phyloP scores from a whole-genome alignment of 2,888 invertebrate species.

The Formica aserva region DNA sequence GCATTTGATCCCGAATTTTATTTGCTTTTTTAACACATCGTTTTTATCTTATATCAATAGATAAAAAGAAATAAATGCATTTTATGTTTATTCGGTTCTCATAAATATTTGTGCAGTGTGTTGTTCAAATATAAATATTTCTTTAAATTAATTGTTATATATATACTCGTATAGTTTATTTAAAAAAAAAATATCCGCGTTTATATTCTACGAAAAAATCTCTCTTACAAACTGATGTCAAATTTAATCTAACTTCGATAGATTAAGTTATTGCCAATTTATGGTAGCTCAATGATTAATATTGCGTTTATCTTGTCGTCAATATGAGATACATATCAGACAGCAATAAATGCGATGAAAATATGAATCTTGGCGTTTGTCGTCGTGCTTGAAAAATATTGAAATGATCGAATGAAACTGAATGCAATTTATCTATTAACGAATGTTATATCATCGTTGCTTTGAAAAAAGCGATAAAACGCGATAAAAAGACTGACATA shows the following conservation, averaged over 20 bases:
- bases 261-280: neutral
- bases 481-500: neutral
- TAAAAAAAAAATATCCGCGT: neutral
- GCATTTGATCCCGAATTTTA: neutral
- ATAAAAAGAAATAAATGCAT: neutral
- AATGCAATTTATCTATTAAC: conserved; percentile 8
- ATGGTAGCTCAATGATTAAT: neutral
- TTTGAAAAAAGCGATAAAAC: neutral
- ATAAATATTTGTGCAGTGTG: neutral
- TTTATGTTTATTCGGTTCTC: neutral
- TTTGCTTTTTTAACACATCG: neutral
- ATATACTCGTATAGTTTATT: neutral
- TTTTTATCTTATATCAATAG: neutral
- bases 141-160: neutral
- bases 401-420: neutral
- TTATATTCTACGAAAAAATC: neutral
- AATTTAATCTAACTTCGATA: conserved; percentile 11
- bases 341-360: neutral
- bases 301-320: neutral
- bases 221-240: neutral
- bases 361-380: neutral
- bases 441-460: neutral
- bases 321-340: neutral
- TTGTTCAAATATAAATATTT: neutral
- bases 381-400: neutral